Evolutionary conservation across 2,888 invertebrate species (phyloP), one percentile per base, ranked within the genome.

Genomic region (Ornithoptera alexandrae): DNA sequence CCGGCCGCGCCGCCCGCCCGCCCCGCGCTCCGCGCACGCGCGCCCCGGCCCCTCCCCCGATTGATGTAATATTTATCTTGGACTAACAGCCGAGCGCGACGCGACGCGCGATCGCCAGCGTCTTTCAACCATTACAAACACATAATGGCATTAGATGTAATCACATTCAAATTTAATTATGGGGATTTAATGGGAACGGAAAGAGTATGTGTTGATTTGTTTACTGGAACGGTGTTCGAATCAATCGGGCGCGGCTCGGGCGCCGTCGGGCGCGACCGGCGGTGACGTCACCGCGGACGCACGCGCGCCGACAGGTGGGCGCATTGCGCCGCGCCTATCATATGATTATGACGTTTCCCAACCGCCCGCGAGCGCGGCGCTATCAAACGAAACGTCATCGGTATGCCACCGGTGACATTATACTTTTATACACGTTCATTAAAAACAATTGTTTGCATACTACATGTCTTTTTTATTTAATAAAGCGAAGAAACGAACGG

Each of bases 11-110:
- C 53, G 50, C 8, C 30, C 30, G 50, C 5, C 56, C 61, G 59
- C 86, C 81, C 85, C 85, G 87, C 88, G 77, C 74, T 75, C 81
- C 81, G 82, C 85, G 84, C 86, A 78, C 83, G 87, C 85, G 87
- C 80, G 76, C 70, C 56, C 46, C 46, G 12, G 18, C 60, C 64
- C 59, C 87, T 81, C 85, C 85, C 87, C 88, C 89, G 86, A 90
- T 92, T 90, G 90, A 92, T 91, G 89, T 90, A 90, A 92, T 92
- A 92, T 91, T 90, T 90, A 91, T 92, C 90, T 92, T 88, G 90
- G 88, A 90, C 90, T 91, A 92, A 88, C 85, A 88, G 87, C 87
- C 87, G 86, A 89, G 89, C 88, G 88, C 88, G 81, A 80, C 81
- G 75, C 78, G 78, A 79, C 79, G 73, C 76, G 76, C 72, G 76